Evolutionary conservation across 1,140 invertebrate genomes (phyloP).

Genomic region (Cotesia typhae): DNA sequence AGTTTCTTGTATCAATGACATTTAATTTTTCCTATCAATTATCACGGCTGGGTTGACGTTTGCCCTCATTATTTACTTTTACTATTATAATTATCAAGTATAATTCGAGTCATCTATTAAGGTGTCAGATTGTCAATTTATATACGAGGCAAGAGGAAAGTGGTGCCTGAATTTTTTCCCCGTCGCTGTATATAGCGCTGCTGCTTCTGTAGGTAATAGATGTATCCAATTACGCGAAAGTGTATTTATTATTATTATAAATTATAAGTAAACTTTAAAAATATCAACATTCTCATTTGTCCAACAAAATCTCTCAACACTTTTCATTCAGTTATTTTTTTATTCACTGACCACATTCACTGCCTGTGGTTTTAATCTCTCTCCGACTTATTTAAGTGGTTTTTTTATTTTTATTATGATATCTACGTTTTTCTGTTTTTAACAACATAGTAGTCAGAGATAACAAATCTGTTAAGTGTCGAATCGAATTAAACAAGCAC

Average conservation of each 20-base stretch:
- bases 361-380: slow-evolving; percentile 17
- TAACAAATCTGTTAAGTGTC: no score
- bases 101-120: slow-evolving; percentile 3
- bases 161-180: not conserved
- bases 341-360: not conserved
- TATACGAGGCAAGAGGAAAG: slow-evolving; percentile 13
- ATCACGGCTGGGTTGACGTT: slow-evolving; percentile 14
- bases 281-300: not conserved
- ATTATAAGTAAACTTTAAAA: slow-evolving; percentile 24
- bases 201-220: not conserved
- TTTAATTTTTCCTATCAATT: slow-evolving; percentile 24
- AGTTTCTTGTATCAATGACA: not conserved
- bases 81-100: no score
- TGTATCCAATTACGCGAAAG: slow-evolving; percentile 28
- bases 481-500: no score
- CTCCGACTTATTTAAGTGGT: not conserved
- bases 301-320: not conserved
- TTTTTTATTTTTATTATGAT: not conserved
- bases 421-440: no score
- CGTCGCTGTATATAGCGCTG: not conserved
- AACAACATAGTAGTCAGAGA: no score
- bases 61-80: slow-evolving; percentile 3
- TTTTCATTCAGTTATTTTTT: not conserved
- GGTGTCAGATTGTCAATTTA: not conserved
- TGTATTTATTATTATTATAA: slow-evolving; percentile 9